phyloP scores from a whole-genome alignment of 2,797 vertebrate genomes.

The Hemitrygon akajei region DNA sequence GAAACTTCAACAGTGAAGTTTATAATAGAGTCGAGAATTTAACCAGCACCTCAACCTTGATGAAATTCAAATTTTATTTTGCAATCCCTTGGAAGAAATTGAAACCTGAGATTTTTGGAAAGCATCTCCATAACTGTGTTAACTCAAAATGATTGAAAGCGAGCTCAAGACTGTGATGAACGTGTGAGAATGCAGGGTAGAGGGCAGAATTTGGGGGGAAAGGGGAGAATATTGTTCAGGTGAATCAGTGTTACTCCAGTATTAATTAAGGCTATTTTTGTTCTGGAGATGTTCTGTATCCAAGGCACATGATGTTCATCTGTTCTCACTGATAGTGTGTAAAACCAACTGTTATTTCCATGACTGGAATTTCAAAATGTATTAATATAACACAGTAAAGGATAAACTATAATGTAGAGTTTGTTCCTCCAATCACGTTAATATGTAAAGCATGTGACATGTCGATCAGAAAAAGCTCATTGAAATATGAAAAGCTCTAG shows the following conservation, averaged over 20 bases:
- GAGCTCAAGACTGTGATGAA: neutral
- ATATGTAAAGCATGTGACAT: neutral
- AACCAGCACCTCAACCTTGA: neutral
- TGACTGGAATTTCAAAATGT: neutral
- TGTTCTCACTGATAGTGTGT: neutral
- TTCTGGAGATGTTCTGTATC: neutral
- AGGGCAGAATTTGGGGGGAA: neutral
- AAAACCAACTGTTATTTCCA: neutral
- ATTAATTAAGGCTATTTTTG: neutral
- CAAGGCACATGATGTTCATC: neutral
- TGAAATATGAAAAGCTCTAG: conserved; percentile 13
- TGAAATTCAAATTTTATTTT: neutral
- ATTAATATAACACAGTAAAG: neutral
- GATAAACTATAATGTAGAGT: neutral
- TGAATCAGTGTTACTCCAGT: neutral
- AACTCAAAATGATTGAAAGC: neutral
- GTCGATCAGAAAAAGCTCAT: neutral
- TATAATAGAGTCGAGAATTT: neutral
- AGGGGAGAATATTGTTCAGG: neutral
- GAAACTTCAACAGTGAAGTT: neutral
- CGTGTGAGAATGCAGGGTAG: neutral
- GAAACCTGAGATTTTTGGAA: neutral
- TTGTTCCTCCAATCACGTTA: neutral
- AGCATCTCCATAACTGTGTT: neutral
- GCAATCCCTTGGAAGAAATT: neutral